phyloP scores from a whole-genome alignment of 2,113 vertebrate genomes.

The Pseudonaja textilis region DNA sequence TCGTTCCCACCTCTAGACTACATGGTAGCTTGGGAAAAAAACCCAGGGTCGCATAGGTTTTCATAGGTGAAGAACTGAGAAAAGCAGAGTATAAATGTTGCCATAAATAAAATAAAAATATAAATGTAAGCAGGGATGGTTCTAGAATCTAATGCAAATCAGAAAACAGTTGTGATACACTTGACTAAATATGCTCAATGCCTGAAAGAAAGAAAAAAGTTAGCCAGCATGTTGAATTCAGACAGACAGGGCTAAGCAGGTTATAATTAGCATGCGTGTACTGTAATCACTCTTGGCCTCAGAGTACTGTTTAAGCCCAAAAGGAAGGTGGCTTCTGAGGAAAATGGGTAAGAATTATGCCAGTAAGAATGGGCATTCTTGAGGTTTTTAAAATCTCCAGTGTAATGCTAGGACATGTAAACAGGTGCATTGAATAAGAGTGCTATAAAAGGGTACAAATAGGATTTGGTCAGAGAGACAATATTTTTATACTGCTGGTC shows the following conservation, averaged over 20 bases:
- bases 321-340: no score
- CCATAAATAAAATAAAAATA: not conserved
- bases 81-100: not conserved
- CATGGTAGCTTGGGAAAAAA: not conserved
- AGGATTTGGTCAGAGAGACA: not conserved
- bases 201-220: not conserved
- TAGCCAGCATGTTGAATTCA: not conserved
- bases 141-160: not conserved
- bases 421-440: not conserved
- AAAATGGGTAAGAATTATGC: not conserved
- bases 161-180: not conserved
- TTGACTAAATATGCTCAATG: not conserved
- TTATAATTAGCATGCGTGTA: not conserved
- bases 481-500: not conserved
- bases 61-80: not conserved
- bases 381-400: not conserved
- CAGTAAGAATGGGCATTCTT: no score
- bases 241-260: not conserved
- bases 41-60: not conserved
- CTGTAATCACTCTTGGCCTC: not conserved
- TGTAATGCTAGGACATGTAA: not conserved
- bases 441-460: not conserved
- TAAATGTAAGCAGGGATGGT: not conserved
- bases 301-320: not conserved
- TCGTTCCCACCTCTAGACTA: no score